Conservation (phyloP, 2,113 vertebrate species). For the Amphiprion percula region DNA sequence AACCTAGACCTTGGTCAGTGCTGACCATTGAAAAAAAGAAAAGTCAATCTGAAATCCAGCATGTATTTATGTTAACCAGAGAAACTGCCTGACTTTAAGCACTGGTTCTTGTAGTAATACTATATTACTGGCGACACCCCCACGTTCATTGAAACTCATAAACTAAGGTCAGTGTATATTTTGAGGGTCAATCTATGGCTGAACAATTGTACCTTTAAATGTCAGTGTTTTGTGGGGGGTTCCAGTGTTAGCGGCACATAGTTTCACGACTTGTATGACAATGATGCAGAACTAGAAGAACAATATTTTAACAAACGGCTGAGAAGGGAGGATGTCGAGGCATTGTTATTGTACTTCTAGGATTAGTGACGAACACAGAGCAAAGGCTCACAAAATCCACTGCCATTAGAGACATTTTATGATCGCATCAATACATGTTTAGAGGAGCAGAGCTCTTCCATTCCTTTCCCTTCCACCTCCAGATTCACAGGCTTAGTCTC, state of each 20-base stretch:
- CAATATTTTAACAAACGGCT: constrained; percentile 8
- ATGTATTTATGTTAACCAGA: background rate
- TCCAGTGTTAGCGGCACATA: background rate
- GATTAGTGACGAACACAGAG: constrained; percentile 31
- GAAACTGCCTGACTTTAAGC: background rate
- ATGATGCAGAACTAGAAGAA: background rate
- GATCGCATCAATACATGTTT: constrained; percentile 44
- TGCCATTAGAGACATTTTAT: constrained; percentile 50
- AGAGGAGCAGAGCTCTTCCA: constrained; percentile 47
- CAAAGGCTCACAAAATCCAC: constrained; percentile 32
- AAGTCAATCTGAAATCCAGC: background rate
- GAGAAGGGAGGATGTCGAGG: background rate
- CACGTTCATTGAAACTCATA: background rate
- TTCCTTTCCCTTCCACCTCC: constrained; percentile 69
- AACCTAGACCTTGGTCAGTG: constrained; percentile 11
- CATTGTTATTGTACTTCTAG: constrained; percentile 3
- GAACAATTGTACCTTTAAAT: constrained; percentile 7
- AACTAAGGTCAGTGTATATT: constrained; percentile 1
- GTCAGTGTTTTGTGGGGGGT: background rate
- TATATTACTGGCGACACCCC: background rate
- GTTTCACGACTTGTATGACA: background rate
- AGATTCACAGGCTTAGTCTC: constrained; percentile 76
- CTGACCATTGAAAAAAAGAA: constrained; percentile 14
- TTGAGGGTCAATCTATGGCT: constrained; percentile 19
- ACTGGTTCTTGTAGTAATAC: background rate